Conservation (phyloP, 2,113 vertebrate genomes). For the Myodes glareolus region DNA sequence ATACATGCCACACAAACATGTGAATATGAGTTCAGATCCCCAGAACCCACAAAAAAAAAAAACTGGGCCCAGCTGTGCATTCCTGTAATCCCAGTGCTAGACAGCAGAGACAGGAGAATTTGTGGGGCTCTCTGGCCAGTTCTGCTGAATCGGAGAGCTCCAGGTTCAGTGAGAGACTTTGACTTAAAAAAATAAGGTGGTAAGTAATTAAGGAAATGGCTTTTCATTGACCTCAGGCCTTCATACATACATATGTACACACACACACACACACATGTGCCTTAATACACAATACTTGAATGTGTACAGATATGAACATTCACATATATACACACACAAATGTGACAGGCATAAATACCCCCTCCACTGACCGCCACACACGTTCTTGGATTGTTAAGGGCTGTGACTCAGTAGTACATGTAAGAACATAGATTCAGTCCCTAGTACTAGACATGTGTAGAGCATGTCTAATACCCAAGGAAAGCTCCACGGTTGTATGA, state of each 20-base stretch:
- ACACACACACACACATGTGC: too few relatives aligned
- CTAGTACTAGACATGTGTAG: neutral
- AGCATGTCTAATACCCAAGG: neutral
- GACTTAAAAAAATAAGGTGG: neutral
- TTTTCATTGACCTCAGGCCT: neutral
- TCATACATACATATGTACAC: too few relatives aligned
- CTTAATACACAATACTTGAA: neutral
- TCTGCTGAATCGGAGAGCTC: neutral
- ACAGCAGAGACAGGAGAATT: neutral
- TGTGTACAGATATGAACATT: accelerated
- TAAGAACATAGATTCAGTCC: too few relatives aligned
- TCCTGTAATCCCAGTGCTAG: neutral
- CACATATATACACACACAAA: neutral
- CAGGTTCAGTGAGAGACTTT: neutral
- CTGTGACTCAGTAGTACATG: neutral
- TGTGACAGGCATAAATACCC: neutral
- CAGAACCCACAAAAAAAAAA: neutral
- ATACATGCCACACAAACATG: neutral
- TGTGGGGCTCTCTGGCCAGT: neutral
- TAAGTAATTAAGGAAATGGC: neutral
- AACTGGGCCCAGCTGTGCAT: neutral
- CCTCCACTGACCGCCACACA: too few relatives aligned
- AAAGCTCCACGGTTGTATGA: too few relatives aligned
- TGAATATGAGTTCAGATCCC: neutral
- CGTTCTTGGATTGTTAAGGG: neutral